Percentiles rank a stretch among this genome's conserved stretches.
Conservation (phyloP, 2,888 invertebrate genomes). For the Pterostichus niger region DNA sequence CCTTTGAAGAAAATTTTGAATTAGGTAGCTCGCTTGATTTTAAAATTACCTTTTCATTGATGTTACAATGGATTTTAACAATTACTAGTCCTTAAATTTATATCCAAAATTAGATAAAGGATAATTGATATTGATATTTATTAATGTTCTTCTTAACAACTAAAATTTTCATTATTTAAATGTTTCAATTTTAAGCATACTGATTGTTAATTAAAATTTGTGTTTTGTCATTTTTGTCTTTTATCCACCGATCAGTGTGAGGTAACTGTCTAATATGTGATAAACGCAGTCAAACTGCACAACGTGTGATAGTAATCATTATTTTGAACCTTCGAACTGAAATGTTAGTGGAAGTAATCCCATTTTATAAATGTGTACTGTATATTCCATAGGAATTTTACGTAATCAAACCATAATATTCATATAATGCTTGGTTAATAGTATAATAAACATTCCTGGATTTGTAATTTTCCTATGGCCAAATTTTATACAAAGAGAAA, state of each 20-base stretch:
- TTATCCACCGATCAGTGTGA: neutral
- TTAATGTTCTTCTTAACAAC: neutral
- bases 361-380: slow-evolving; percentile 18
- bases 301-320: slow-evolving; percentile 34
- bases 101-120: slow-evolving; percentile 8
- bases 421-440: no score
- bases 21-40: slow-evolving; percentile 27
- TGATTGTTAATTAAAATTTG: neutral
- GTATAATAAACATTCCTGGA: neutral
- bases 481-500: neutral
- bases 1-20: slow-evolving; percentile 36
- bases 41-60: slow-evolving; percentile 25
- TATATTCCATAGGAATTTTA: slow-evolving; percentile 2
- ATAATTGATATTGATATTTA: neutral
- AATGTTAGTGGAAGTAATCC: neutral
- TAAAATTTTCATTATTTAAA: neutral
- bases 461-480: slow-evolving; percentile 9
- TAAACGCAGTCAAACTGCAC: slow-evolving; percentile 30
- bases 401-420: neutral
- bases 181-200: slow-evolving; percentile 2
- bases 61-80: slow-evolving; percentile 25
- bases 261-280: slow-evolving; percentile 34
- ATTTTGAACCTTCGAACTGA: slow-evolving; percentile 17
- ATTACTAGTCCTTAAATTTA: slow-evolving; percentile 23
- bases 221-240: slow-evolving; percentile 4